phyloP scores from a whole-genome alignment of 2,797 vertebrate species.

The Hypotaenidia philippensis region DNA sequence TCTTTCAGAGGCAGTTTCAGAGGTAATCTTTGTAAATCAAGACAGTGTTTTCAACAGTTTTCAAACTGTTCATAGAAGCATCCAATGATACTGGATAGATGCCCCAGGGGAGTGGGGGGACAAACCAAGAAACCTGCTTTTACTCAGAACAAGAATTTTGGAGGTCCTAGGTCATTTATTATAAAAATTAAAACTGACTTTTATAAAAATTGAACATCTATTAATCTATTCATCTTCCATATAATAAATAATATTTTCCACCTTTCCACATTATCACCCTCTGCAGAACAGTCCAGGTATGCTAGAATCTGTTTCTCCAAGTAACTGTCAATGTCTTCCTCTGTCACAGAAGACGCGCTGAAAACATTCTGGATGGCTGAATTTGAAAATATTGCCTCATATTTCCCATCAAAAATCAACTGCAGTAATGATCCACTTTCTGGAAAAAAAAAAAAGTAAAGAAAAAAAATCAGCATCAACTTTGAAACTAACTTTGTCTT shows the following conservation, averaged over 20 bases:
- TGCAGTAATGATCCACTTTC: slow-evolving; percentile 85
- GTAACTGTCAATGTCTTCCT: slow-evolving; percentile 84
- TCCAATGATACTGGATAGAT: background rate
- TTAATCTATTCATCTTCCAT: background rate
- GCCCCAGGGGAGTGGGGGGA: rapidly evolving
- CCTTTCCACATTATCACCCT: slow-evolving; percentile 83
- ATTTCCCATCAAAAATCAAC: slow-evolving; percentile 86
- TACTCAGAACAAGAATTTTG: background rate
- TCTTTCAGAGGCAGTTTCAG: background rate
- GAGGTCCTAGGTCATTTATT: background rate
- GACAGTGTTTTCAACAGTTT: background rate
- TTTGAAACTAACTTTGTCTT: background rate
- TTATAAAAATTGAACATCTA: background rate
- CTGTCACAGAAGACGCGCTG: slow-evolving; percentile 58
- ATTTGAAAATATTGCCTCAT: slow-evolving; percentile 84
- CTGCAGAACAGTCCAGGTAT: slow-evolving; percentile 81
- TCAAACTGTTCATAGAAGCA: too few species aligned
- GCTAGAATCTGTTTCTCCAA: slow-evolving; percentile 86
- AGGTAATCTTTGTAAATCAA: background rate
- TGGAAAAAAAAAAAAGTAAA: slow-evolving; percentile 43
- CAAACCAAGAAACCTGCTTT: background rate
- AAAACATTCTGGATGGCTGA: slow-evolving; percentile 82
- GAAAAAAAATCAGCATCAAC: background rate
- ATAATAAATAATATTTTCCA: slow-evolving; percentile 62
- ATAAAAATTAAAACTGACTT: background rate